Base-by-base conservation (phyloP, 2,888 invertebrate species). In the Athrips mouffetella region DNA sequence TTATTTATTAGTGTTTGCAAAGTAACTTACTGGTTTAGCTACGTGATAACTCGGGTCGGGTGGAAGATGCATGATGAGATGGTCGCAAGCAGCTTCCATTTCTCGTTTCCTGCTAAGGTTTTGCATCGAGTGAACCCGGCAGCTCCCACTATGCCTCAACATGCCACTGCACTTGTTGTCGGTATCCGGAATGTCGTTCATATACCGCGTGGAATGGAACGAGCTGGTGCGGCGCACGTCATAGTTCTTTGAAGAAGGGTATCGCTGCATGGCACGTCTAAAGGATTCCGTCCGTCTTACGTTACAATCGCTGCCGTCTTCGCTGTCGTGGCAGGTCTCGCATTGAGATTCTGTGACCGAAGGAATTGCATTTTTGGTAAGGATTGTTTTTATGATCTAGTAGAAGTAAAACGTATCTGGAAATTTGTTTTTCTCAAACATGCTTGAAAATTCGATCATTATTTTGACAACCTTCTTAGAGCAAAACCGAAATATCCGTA, bases 301-400 rank as follows among this genome's bases (percentile, higher is more conserved):
- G 56, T 85, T 84, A 60, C 78, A 83, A 21, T 87, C 87, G 67
- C 85, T 88, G 7, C 75, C 82, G 41, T 86, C 88, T 44, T 88
- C 88, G 60, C 88, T 88, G 54, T 80, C 86, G 62, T 81, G 77
- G 54, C 63, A 86, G 0, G 81, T 85, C 52, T 86, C 87, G 65
- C 86, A 88, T 59, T 84, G 85, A 3, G 85, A 82, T 60, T 85
- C 85, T 85, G 69, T 6, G 70, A 45, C 20, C 7, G 6, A 40
- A n/a, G n/a, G n/a, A n/a, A n/a, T n/a, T n/a, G n/a, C n/a, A n/a
- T n/a, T n/a, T n/a, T n/a, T n/a, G n/a, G n/a, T n/a, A n/a, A n/a
- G n/a, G n/a, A n/a, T n/a, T n/a, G n/a, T n/a, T n/a, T n/a, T n/a
- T n/a, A n/a, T n/a, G n/a, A n/a, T n/a, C n/a, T n/a, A n/a, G n/a